phyloP scores from a whole-genome alignment of 1,140 invertebrate species.

The Acromyrmex echinatior region DNA sequence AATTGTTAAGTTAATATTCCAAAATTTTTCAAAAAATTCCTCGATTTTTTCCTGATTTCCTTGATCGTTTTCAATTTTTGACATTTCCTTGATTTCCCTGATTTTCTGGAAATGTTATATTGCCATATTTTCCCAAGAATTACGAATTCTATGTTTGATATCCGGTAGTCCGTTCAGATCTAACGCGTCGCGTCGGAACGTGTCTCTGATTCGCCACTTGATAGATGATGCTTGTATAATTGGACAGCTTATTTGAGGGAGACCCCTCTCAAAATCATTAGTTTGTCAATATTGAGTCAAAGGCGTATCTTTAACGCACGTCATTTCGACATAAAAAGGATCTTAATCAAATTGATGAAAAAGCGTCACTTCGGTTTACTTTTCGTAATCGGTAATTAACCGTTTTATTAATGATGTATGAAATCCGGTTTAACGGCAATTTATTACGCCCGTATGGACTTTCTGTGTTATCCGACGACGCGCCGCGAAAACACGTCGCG shows the following conservation, averaged over 20 bases:
- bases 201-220: slow-evolving; percentile 11
- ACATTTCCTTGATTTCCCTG: too few relatives aligned
- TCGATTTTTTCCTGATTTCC: too few relatives aligned
- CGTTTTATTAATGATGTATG: slow-evolving; percentile 48
- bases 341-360: slow-evolving; percentile 53
- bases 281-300: slow-evolving; percentile 23
- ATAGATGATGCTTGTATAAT: slow-evolving; percentile 48
- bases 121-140: slow-evolving; percentile 45
- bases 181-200: slow-evolving; percentile 1
- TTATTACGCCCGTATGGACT: slow-evolving; percentile 13
- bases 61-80: too few relatives aligned
- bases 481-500: slow-evolving; percentile 42
- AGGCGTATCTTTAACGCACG: slow-evolving; percentile 47
- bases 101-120: slow-evolving; percentile 19
- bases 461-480: slow-evolving; percentile 35
- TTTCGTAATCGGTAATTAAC: slow-evolving; percentile 44
- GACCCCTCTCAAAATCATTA: slow-evolving; percentile 30
- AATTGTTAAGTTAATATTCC: too few relatives aligned
- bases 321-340: slow-evolving; percentile 10
- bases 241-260: slow-evolving; percentile 29
- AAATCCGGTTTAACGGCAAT: slow-evolving; percentile 34
- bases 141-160: neutral
- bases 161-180: neutral
- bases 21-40: too few relatives aligned
- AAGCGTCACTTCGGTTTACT: slow-evolving; percentile 32